Conservation (phyloP, 2,888 invertebrate genomes). For the Ochropacha duplaris region DNA sequence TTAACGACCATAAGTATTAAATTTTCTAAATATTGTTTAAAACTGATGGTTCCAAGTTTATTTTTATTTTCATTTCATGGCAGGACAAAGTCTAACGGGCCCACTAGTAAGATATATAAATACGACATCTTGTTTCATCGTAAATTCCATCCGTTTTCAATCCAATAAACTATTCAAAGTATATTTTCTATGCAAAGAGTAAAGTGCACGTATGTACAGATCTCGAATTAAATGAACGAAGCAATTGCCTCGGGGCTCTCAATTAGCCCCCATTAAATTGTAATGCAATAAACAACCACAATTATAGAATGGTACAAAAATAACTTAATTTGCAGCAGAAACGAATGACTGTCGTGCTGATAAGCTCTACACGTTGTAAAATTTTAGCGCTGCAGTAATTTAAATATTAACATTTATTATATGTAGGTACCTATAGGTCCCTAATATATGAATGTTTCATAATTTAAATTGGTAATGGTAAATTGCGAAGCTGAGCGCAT, state of each 20-base stretch:
- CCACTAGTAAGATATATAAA: no score
- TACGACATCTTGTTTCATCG: no score
- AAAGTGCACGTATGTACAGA: neutral
- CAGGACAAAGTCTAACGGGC: no score
- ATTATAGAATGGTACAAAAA: conserved; percentile 48
- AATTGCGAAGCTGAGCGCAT: no score
- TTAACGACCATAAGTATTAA: no score
- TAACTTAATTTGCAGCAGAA: conserved; percentile 36
- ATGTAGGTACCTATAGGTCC: no score
- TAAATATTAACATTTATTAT: neutral
- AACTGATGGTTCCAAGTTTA: no score
- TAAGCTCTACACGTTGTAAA: neutral
- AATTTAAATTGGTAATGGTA: no score
- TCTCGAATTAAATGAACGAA: conserved; percentile 36
- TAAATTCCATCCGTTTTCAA: neutral
- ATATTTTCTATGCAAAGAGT: neutral
- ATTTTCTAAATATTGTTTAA: no score
- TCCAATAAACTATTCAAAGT: neutral
- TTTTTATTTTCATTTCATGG: no score
- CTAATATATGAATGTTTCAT: no score
- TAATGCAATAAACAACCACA: conserved; percentile 56
- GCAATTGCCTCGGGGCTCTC: conserved; percentile 48
- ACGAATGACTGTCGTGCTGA: conserved; percentile 8
- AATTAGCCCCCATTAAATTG: conserved; percentile 58
- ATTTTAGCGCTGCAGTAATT: neutral